Evolutionary conservation across 2,888 invertebrate genomes (phyloP).

Genomic region (Euproctis similis): DNA sequence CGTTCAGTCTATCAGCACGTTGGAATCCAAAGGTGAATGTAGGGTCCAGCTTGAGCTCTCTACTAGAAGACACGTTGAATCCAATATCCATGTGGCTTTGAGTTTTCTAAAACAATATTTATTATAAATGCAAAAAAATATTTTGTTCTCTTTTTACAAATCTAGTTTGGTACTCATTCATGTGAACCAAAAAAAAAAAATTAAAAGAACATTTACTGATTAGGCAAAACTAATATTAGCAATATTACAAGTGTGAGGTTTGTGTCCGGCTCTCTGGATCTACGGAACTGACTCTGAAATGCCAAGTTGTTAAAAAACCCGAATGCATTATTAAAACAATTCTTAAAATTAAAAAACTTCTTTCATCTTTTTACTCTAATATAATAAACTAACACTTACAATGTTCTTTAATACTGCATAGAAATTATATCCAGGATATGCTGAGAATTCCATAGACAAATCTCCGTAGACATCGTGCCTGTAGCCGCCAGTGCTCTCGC

Average conservation of each 20-base stretch:
- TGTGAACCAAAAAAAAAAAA: no score
- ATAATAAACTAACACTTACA: constrained; percentile 66
- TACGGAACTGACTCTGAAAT: no score
- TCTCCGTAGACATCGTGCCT: constrained; percentile 78
- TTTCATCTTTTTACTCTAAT: no score
- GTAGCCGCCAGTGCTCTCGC: constrained; percentile 75
- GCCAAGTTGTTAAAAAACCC: no score
- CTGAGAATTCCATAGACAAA: constrained; percentile 82
- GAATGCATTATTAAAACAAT: no score
- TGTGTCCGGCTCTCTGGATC: no score
- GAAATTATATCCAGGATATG: constrained; percentile 85
- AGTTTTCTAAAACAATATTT: constrained; percentile 72
- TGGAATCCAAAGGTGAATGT: constrained; percentile 79
- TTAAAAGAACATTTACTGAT: no score
- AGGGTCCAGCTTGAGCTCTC: constrained; percentile 74
- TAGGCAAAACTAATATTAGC: no score
- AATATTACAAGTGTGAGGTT: no score
- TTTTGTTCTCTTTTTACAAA: no score
- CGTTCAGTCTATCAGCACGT: constrained; percentile 77
- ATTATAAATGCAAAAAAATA: neutral
- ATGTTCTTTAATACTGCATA: constrained; percentile 78
- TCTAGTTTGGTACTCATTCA: no score
- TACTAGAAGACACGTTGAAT: constrained; percentile 81
- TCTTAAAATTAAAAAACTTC: no score
- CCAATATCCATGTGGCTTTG: constrained; percentile 82